These are phyloP conservation scores for Pygoscelis adeliae DNA, from an alignment of 2,113 vertebrate genomes.

Conservation along the genomic window DNA sequence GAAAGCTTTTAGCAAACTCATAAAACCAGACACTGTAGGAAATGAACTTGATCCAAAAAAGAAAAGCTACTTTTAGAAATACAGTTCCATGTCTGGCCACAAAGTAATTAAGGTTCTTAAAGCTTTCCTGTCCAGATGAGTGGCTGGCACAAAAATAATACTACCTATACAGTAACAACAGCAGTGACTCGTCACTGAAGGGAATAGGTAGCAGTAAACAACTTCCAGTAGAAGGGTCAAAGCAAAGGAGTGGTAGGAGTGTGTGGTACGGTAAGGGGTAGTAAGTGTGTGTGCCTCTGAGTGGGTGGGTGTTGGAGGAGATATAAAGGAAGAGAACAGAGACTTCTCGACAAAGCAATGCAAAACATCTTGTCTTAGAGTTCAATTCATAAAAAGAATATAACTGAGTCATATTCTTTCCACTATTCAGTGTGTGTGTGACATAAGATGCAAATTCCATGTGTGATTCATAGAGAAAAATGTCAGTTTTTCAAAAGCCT, in stretches of 20 bases:
- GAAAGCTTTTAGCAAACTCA: slow-evolving; percentile 41
- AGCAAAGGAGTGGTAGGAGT: background rate
- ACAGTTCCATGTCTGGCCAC: slow-evolving; percentile 46
- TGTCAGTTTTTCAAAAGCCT: slow-evolving; percentile 14
- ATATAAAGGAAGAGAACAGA: background rate
- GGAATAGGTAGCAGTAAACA: slow-evolving; percentile 44
- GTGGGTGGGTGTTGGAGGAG: background rate
- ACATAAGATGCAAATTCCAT: slow-evolving; percentile 9
- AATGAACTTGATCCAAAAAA: slow-evolving; percentile 63
- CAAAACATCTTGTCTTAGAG: background rate
- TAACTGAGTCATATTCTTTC: slow-evolving; percentile 51
- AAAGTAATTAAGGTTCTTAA: slow-evolving; percentile 70
- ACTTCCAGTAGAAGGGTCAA: background rate
- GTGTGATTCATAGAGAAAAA: slow-evolving; percentile 46
- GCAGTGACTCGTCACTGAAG: slow-evolving; percentile 39
- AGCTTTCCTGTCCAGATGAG: slow-evolving; percentile 65
- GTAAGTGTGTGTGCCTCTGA: background rate
- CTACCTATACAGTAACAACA: slow-evolving; percentile 58
- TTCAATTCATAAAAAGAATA: slow-evolving; percentile 58
- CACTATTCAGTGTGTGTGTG: slow-evolving; percentile 6
- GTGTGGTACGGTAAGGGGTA: background rate
- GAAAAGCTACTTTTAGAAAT: slow-evolving; percentile 68
- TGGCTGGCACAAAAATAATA: slow-evolving; percentile 62
- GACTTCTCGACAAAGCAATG: background rate
- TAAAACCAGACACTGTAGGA: slow-evolving; percentile 59